Conservation (phyloP, 2,113 vertebrate species). For the Struthio camelus region DNA sequence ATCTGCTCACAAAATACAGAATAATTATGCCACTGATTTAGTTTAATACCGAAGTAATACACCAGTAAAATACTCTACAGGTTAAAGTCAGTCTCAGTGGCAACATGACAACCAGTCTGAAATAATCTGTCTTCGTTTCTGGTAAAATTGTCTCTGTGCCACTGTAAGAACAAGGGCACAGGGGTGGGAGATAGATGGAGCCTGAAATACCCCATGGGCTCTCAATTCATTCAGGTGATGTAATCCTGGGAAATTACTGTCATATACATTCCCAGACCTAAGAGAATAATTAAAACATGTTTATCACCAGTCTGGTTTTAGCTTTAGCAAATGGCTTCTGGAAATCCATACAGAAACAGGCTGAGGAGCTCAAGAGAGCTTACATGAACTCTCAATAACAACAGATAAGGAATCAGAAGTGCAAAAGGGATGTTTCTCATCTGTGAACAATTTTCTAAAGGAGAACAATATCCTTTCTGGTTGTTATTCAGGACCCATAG, state of each 20-base stretch:
- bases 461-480: not conserved
- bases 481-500: not conserved
- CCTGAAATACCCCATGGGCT: not conserved
- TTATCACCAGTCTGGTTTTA: not conserved
- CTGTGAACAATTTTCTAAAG: not conserved
- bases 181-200: not conserved
- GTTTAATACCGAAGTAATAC: not conserved
- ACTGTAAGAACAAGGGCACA: not conserved
- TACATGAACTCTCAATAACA: not conserved
- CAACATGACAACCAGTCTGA: not conserved
- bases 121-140: not conserved
- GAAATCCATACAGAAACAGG: not conserved
- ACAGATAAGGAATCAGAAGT: not conserved
- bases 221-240: not conserved
- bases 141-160: not conserved
- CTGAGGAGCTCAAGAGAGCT: not conserved
- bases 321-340: not conserved
- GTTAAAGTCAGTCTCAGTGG: rapidly evolving
- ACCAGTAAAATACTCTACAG: not conserved
- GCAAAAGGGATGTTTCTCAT: not conserved
- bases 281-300: no score
- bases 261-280: no score
- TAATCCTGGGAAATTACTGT: not conserved
- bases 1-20: not conserved
- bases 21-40: not conserved